Evolutionary conservation across 2,888 invertebrate species (phyloP).

Genomic region (Drosophila colorata): DNA sequence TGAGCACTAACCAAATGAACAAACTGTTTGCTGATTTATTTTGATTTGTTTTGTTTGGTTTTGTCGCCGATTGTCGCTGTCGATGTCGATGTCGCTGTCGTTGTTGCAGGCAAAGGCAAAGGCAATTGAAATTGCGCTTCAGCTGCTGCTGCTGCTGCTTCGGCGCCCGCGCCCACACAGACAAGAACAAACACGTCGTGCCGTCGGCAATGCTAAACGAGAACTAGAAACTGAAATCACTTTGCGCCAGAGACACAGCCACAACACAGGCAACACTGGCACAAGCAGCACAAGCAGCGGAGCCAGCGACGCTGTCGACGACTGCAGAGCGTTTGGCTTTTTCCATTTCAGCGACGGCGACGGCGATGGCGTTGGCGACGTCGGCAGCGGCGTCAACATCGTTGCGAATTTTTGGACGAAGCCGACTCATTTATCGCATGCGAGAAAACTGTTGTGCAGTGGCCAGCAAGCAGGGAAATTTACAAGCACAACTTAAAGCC

Average conservation of each 20-base stretch:
- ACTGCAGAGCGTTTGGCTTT: constrained; percentile 49
- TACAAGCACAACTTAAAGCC: constrained; percentile 48
- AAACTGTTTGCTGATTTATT: constrained; percentile 24
- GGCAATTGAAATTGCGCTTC: constrained; percentile 39
- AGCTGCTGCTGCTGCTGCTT: constrained; percentile 38
- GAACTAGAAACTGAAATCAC: constrained; percentile 77
- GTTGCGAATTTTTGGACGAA: constrained; percentile 16
- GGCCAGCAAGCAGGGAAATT: constrained; percentile 56
- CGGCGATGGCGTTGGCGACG: constrained; percentile 2
- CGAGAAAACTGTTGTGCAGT: constrained; percentile 41
- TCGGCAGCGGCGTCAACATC: not conserved
- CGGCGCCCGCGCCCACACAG: constrained; percentile 53
- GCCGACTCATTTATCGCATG: constrained; percentile 59
- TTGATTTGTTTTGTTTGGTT: constrained; percentile 37
- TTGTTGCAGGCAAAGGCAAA: constrained; percentile 24
- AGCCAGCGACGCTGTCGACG: constrained; percentile 55
- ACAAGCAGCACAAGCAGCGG: constrained; percentile 24
- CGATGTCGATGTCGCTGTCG: constrained; percentile 1
- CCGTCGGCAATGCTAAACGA: constrained; percentile 85
- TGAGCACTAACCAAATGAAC: constrained; percentile 29
- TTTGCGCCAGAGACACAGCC: constrained; percentile 44
- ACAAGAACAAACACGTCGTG: constrained; percentile 79
- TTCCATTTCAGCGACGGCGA: constrained; percentile 20
- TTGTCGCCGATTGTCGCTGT: constrained; percentile 26
- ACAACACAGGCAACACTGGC: constrained; percentile 19